Base-by-base conservation (phyloP, 2,797 vertebrate genomes). In the Alauda arvensis region DNA sequence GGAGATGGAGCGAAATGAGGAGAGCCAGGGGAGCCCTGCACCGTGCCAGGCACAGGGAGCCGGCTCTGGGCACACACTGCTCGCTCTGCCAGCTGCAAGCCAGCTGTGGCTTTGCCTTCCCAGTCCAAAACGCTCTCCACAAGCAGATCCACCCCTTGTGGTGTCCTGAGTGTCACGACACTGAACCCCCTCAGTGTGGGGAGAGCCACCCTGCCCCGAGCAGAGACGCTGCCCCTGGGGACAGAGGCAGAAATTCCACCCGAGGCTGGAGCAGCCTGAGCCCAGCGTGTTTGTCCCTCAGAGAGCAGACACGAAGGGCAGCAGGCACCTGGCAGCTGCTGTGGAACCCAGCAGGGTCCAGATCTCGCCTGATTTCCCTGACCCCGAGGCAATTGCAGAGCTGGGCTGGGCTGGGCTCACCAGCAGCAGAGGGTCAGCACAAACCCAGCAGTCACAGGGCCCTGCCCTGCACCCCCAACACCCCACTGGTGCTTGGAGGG, bases 401-500 rank as follows among this genome's bases (percentile, higher is more conserved):
- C 34, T 37, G 18, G 37, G 67, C 61, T 39, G 57, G 26, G 52
- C 61, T n/a, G 55, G 13, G 42, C 24, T 55, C 49, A 5, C 23
- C 2, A 1, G 2, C 20, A 71, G 55, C 75, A 14, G 45, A 39
- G 52, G 21, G 8, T 8, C 14, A 1, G 39, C 17, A 2, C 51
- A 18, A 19, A 37, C 9, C 55, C 40, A 39, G 61, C 39, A 6
- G 26, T 40, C 48, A 8, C 20, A 0, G 42, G 20, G 39, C 37
- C 67, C 72, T 79, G 51, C 65, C 26, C 56, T 11, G 40, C 49
- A 14, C 28, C 77, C 76, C 34, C 28, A 37, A 2, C 60, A 16
- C 51, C 24, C 26, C 56, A 1, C 0, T 0, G 39, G 28, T 0
- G 0, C 46, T 28, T 10, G 59, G 8, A 5, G 66, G 72, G 55